Base-by-base conservation (phyloP, 2,888 invertebrate genomes). In the Apodemia hepburni region DNA sequence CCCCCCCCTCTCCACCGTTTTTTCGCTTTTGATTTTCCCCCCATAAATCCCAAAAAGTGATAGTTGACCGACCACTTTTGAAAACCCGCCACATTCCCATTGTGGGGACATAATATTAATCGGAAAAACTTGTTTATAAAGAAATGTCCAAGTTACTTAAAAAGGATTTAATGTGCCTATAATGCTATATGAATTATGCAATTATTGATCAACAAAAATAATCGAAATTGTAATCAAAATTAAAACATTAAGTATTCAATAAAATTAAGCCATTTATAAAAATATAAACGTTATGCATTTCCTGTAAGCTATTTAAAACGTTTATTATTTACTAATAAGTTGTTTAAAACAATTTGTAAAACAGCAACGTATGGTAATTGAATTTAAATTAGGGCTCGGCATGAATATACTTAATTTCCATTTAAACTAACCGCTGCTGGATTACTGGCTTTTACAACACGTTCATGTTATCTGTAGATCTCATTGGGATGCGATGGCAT, bases 351-450 rank as follows among this genome's bases (percentile, higher is more conserved):
- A 51, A 51, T 51, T 51, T 22, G 18, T 51, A 51, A 51, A 51
- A 22, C 12, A 22, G 27, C 12, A 54, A 54, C 27, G 15, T 6
- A 22, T 54, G 54, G 18, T 54, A 54, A 51, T 51, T 51, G 49
- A 11, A 51, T 49, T 51, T 22, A 12, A 27, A 51, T 54, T 22
- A 54, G 18, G 18, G 5, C 42, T 15, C 15, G 15, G 15, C 42
- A 42, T 42, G 42, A 42, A 42, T 42, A 42, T 42, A 15, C 15
- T 42, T 42, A 42, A 42, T 42, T 42, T 42, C 42, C 42, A 42
- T 42, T 42, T 42, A 42, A 42, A 15, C 42, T 42, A 42, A 42
- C 42, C 42, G 73, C 73, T 70, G 69, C 64, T 51, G 54, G 45
- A 45, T 45, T 12, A 45, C 42, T 15, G 11, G 45, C 27, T 45